phyloP scores from a whole-genome alignment of 2,888 invertebrate genomes.

The Ophioninae sp. region DNA sequence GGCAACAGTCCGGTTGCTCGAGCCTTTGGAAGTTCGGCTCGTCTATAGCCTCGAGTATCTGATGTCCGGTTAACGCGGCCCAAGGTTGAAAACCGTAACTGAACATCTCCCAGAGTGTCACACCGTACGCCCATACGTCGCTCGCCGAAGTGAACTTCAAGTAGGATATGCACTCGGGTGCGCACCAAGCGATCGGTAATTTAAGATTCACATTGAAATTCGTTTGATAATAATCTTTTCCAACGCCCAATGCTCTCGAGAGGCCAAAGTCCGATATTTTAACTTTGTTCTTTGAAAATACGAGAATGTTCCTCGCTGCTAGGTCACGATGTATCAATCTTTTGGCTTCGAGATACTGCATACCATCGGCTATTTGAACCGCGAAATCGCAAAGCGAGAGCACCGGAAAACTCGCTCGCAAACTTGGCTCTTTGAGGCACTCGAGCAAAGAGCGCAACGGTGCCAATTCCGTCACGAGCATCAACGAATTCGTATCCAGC shows the following conservation, averaged over 20 bases:
- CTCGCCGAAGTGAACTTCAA: conserved; percentile 97
- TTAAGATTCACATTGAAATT: conserved; percentile 98
- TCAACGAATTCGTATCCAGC: conserved; percentile 93
- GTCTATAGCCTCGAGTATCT: conserved; percentile 97
- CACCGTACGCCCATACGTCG: conserved; percentile 99
- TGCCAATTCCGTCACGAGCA: conserved; percentile 94
- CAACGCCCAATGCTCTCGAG: conserved; percentile 96
- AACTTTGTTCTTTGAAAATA: conserved; percentile 97
- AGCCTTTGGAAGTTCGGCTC: conserved; percentile 94
- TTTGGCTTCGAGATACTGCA: conserved; percentile 98
- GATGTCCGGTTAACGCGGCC: conserved; percentile 96
- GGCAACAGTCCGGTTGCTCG: conserved; percentile 97
- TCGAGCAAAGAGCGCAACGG: conserved; percentile 96
- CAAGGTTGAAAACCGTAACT: conserved; percentile 99
- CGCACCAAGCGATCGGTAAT: conserved; percentile 99
- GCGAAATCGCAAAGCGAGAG: conserved; percentile 97
- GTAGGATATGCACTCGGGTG: conserved; percentile 98
- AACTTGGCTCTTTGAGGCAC: conserved; percentile 95
- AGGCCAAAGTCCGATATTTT: conserved; percentile 99
- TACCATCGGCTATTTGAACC: conserved; percentile 97
- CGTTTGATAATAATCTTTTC: conserved; percentile 99
- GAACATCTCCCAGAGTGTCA: conserved; percentile 99
- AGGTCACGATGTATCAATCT: conserved; percentile 98
- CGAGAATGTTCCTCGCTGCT: conserved; percentile 98
- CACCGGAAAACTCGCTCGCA: conserved; percentile 95